Conservation (phyloP, 2,888 invertebrate species). For the Emmelina monodactyla region DNA sequence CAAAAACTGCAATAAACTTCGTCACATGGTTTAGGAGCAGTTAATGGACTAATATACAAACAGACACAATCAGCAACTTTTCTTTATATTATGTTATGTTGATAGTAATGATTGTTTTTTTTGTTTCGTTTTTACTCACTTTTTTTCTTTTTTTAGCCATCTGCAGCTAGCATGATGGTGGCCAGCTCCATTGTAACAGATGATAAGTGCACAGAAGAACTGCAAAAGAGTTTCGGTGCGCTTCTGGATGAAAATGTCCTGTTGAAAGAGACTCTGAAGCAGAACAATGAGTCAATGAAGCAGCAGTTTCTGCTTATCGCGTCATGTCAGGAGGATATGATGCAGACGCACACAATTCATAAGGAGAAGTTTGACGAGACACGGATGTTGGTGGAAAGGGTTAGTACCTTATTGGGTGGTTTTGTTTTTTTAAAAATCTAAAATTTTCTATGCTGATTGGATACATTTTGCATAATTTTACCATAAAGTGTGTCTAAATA, state of each 20-base stretch:
- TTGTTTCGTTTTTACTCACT: conserved; percentile 1
- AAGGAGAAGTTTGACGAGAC: conserved; percentile 74
- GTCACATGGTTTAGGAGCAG: no score
- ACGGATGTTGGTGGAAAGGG: conserved; percentile 64
- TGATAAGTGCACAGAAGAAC: conserved; percentile 44
- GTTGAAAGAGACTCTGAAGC: conserved; percentile 68
- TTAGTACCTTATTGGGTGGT: no score
- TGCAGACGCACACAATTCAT: conserved; percentile 67
- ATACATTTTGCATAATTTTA: no score
- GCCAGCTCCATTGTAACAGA: conserved; percentile 51
- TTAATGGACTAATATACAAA: no score
- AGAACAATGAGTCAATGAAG: conserved; percentile 74
- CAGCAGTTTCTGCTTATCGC: conserved; percentile 69
- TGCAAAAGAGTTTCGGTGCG: conserved; percentile 59
- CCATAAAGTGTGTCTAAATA: no score
- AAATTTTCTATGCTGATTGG: no score
- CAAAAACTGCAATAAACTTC: no score
- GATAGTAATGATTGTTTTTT: conserved; percentile 3
- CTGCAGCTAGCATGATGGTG: conserved; percentile 49
- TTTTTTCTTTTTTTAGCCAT: conserved; percentile 31
- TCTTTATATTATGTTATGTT: background rate
- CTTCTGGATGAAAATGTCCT: conserved; percentile 64
- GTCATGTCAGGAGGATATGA: conserved; percentile 71
- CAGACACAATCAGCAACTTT: background rate
- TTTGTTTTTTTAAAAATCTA: no score